phyloP scores from a whole-genome alignment of 2,888 invertebrate genomes.

The Polyploca ridens region DNA sequence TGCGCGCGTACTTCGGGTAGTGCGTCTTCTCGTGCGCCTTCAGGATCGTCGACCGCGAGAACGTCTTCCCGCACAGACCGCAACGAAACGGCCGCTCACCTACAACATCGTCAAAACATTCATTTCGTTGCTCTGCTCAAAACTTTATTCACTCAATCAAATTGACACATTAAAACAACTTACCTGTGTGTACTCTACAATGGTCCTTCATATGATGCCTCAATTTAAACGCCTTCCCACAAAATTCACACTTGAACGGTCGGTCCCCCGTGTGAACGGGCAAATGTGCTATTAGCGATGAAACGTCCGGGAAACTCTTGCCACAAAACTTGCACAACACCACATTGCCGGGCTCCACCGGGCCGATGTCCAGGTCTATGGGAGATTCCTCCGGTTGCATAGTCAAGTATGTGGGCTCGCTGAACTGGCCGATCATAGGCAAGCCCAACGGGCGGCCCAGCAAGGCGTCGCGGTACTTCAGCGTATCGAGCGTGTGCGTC shows the following conservation, averaged over 20 bases:
- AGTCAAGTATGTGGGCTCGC: conserved; percentile 74
- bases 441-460: conserved; percentile 70
- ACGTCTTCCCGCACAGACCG: conserved; percentile 95
- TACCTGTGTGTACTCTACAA: conserved; percentile 95
- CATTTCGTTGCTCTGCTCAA: not conserved
- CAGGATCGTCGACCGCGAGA: conserved; percentile 94
- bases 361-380: conserved; percentile 82
- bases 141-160: conserved; percentile 5
- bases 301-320: conserved; percentile 96
- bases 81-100: conserved; percentile 95
- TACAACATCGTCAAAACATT: conserved; percentile 50
- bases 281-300: conserved; percentile 93
- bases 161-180: conserved; percentile 43
- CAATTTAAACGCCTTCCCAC: conserved; percentile 96
- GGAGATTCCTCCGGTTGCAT: conserved; percentile 86
- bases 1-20: conserved; percentile 95
- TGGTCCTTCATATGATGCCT: conserved; percentile 98
- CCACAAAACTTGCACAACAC: conserved; percentile 97
- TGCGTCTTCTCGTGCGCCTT: conserved; percentile 97
- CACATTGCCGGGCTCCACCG: conserved; percentile 89
- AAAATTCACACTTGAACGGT: conserved; percentile 97
- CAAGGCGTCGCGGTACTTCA: conserved; percentile 92
- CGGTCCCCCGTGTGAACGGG: conserved; percentile 96
- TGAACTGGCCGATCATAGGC: conserved; percentile 77
- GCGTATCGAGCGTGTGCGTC: conserved; percentile 94